phyloP scores from a whole-genome alignment of 2,797 vertebrate genomes.

The Acestrorhynchus altus region DNA sequence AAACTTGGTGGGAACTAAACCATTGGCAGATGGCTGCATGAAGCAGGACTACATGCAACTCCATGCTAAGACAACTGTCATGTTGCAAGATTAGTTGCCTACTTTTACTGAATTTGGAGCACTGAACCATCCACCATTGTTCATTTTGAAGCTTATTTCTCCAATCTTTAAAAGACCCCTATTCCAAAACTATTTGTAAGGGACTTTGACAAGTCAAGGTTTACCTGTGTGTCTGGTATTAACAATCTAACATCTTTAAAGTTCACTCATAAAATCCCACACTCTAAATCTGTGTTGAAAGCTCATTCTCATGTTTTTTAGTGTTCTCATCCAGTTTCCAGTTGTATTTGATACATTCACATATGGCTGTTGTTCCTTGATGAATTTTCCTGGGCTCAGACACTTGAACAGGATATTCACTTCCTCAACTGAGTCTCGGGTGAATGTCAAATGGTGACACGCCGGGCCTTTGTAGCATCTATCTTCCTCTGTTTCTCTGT shows the following conservation, averaged over 20 bases:
- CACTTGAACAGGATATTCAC: slow-evolving; percentile 26
- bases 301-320: not conserved
- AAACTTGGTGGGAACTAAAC: no score
- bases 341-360: not conserved
- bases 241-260: slow-evolving; percentile 1
- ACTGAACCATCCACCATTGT: not conserved
- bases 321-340: not conserved
- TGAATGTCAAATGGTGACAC: slow-evolving; percentile 28
- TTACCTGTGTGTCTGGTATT: not conserved
- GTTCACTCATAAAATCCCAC: not conserved
- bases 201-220: not conserved
- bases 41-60: no score
- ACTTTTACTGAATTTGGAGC: no score
- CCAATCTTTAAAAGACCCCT: not conserved
- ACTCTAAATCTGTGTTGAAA: not conserved
- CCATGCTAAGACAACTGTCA: no score
- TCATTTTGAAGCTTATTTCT: not conserved
- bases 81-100: no score
- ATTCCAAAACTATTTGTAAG: not conserved
- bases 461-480: slow-evolving; percentile 5
- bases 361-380: slow-evolving; percentile 31
- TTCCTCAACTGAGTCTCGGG: slow-evolving; percentile 17
- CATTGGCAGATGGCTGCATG: no score
- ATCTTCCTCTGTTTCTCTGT: slow-evolving; percentile 32
- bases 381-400: slow-evolving; percentile 26